Evolutionary conservation across 2,113 vertebrate species (phyloP), one percentile per base, ranked within the genome.

Genomic region (Scartelaos histophorus): DNA sequence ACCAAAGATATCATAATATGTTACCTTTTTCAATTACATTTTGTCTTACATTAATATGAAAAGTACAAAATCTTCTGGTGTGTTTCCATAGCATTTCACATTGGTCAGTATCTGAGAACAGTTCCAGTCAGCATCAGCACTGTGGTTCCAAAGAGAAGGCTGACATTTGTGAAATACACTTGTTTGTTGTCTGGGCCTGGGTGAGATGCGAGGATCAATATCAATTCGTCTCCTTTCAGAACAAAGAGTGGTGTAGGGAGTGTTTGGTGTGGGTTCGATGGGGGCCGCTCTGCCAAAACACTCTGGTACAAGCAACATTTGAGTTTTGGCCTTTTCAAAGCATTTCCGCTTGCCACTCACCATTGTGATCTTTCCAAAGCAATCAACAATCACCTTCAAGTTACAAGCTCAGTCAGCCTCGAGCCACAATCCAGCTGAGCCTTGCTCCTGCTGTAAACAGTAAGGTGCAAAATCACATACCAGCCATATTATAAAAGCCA

Each of bases 141-240:
- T 74, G 74, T 13, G 67, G 34, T 74, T 71, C 13, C 62, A 72
- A 74, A 53, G 17, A 66, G 45, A 51, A 57, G 62, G 35, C 54
- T 71, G 60, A 73, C 51, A 80, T 73, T 79, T 77, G 74, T 75
- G 7, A 77, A 75, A 79, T 61, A 5, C 61, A 70, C 67, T 38
- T 13, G 35, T 38, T 76, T 54, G 51, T 70, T 5, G 61, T 79
- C 35, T 76, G 70, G 61, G 43, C 45, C 6, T 0, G 62, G 57
- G 21, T 75, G 22, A 66, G 45, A 78, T 74, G 21, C 29, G 34
- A 71, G 58, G 60, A 84, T 87, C 70, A 38, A 80, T 82, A 73
- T 84, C 74, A 51, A 70, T 84, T 77, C 81, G 13, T 53, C 71
- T 12, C 17, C 35, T 72, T 74, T 71, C 58, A 75, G 68, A 67